Percentiles rank a stretch among this genome's conserved stretches.
phyloP scores from a whole-genome alignment of 2,113 vertebrate genomes.

The Stegastes partitus region DNA sequence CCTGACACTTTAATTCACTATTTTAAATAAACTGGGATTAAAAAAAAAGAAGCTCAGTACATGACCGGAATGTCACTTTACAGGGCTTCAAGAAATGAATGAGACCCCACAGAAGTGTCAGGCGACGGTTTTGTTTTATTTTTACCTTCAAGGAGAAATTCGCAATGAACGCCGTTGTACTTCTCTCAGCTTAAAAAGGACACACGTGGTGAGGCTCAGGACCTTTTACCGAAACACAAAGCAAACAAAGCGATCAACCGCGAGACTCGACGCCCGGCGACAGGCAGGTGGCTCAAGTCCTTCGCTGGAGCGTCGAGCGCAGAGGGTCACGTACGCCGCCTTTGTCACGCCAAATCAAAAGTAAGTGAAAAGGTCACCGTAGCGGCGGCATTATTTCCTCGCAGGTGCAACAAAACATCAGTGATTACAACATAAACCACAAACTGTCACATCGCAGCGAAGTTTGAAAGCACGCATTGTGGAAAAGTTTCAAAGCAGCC shows the following conservation, averaged over 20 bases:
- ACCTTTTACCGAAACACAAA: background rate
- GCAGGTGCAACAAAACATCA: constrained; percentile 61
- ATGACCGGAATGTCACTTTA: constrained; percentile 54
- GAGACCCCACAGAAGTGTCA: background rate
- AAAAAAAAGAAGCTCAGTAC: constrained; percentile 31
- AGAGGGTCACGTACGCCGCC: background rate
- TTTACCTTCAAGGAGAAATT: background rate
- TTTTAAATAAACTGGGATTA: constrained; percentile 56
- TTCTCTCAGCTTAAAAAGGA: background rate
- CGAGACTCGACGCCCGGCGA: constrained; percentile 26
- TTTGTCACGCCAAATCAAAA: constrained; percentile 57
- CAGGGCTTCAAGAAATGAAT: background rate
- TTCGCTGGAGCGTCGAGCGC: background rate
- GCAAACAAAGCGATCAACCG: background rate
- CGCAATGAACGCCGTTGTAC: background rate
- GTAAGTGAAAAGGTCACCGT: constrained; percentile 69
- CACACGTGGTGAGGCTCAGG: background rate
- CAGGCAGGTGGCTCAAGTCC: constrained; percentile 11
- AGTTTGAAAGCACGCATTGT: background rate
- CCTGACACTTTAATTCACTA: constrained; percentile 67
- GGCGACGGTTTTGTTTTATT: constrained; percentile 11
- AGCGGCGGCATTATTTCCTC: constrained; percentile 48
- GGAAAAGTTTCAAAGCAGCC: constrained; percentile 3
- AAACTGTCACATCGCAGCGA: constrained; percentile 63
- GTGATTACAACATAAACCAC: constrained; percentile 62